A percentile compares a stretch with the other conserved stretches of the same genome.
phyloP scores from a whole-genome alignment of 2,797 vertebrate genomes.

The Eupleurogrammus muticus region DNA sequence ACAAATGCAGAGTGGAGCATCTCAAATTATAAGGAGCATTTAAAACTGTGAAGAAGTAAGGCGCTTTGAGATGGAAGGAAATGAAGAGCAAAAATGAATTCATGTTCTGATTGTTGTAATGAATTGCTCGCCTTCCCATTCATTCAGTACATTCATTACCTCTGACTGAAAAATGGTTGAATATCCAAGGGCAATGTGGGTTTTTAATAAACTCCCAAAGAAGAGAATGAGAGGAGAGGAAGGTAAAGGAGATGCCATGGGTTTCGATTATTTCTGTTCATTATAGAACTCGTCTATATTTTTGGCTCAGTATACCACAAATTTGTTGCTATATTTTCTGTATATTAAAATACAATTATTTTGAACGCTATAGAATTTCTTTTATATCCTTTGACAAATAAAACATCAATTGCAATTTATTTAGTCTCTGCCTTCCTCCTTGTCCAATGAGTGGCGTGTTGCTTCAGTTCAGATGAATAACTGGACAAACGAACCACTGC shows the following conservation, averaged over 20 bases:
- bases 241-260: conserved; percentile 64
- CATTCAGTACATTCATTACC: conserved; percentile 68
- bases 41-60: conserved; percentile 27
- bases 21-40: conserved; percentile 15
- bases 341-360: conserved; percentile 36
- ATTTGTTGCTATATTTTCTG: conserved; percentile 36
- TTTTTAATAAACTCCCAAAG: conserved; percentile 71
- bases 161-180: conserved; percentile 72
- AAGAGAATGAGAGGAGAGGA: conserved; percentile 63
- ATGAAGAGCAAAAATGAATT: conserved; percentile 20
- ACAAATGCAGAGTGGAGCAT: conserved; percentile 2
- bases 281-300: conserved; percentile 48
- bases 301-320: conserved; percentile 17
- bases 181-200: conserved; percentile 70
- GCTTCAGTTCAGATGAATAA: conserved; percentile 24
- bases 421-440: conserved; percentile 33
- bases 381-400: conserved; percentile 26
- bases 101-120: conserved; percentile 71
- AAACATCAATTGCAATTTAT: conserved; percentile 27
- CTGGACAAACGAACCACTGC: not conserved
- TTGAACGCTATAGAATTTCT: conserved; percentile 32
- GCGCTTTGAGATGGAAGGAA: conserved; percentile 8
- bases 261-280: conserved; percentile 62
- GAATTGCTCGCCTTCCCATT: conserved; percentile 77
- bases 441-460: conserved; percentile 10